Evolutionary conservation across 2,797 vertebrate genomes (phyloP).

Genomic region (Parambassis ranga): DNA sequence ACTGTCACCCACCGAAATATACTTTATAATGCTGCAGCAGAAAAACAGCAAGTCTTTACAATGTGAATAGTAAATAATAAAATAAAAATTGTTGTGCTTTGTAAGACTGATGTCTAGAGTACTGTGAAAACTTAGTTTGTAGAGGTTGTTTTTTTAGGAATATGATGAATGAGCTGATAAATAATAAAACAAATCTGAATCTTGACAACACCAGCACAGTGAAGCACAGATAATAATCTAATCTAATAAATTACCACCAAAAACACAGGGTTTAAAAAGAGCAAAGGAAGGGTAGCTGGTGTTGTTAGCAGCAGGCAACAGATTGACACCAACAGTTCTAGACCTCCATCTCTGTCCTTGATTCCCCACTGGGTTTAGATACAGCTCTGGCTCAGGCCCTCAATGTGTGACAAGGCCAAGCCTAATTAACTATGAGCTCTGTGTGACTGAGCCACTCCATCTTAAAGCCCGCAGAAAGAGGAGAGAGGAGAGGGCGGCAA

Average conservation of each 20-base stretch:
- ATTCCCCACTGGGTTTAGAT: conserved; percentile 65
- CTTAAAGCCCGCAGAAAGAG: conserved; percentile 60
- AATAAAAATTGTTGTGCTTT: background rate
- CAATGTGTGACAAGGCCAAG: conserved; percentile 70
- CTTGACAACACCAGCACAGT: background rate
- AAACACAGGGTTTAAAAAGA: conserved; percentile 21
- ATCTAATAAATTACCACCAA: background rate
- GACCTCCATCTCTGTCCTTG: conserved; percentile 67
- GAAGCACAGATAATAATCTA: conserved; percentile 4
- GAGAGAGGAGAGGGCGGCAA: background rate
- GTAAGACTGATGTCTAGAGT: too few species aligned
- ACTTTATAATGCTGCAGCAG: too few species aligned
- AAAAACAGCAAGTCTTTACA: background rate
- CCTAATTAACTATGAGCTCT: conserved; percentile 76
- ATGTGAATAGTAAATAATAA: background rate
- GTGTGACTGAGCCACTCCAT: conserved; percentile 67
- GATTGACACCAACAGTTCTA: conserved; percentile 59
- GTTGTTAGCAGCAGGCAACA: conserved; percentile 44
- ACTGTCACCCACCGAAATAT: too few species aligned
- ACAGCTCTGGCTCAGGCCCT: conserved; percentile 59
- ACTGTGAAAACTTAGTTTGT: too few species aligned
- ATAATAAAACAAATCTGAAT: background rate
- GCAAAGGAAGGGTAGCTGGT: conserved; percentile 26
- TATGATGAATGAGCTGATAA: too few species aligned
- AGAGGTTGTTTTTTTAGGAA: too few species aligned